These are phyloP conservation scores for Thyatira batis DNA, from an alignment of 2,888 invertebrate genomes.

Conservation along the genomic window DNA sequence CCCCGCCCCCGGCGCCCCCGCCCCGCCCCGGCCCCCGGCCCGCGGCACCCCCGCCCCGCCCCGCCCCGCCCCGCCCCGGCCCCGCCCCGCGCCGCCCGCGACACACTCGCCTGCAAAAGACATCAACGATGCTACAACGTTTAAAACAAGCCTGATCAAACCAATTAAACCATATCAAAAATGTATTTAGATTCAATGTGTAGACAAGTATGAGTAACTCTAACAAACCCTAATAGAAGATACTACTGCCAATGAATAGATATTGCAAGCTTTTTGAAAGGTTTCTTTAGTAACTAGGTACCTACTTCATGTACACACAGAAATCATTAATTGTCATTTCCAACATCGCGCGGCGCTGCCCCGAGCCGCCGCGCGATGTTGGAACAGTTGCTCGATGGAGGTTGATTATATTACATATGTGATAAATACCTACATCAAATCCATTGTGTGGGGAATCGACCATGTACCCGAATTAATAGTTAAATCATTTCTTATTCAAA, in stretches of 20 bases:
- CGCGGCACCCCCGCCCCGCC: conserved; percentile 1
- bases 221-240: too few relatives aligned
- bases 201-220: too few relatives aligned
- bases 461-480: not conserved
- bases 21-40: not conserved
- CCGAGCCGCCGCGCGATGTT: conserved; percentile 17
- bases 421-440: conserved; percentile 2
- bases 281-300: too few relatives aligned
- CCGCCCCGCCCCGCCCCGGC: not conserved
- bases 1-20: not conserved
- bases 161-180: too few relatives aligned
- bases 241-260: too few relatives aligned
- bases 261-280: too few relatives aligned
- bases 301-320: too few relatives aligned
- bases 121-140: conserved; percentile 32
- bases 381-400: conserved; percentile 28
- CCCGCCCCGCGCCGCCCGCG: not conserved
- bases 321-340: not conserved
- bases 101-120: conserved; percentile 32
- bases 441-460: not conserved
- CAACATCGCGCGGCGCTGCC: not conserved
- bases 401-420: conserved; percentile 12
- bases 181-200: too few relatives aligned
- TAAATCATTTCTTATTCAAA: not conserved
- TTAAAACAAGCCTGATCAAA: not conserved